phyloP scores from a whole-genome alignment of 2,888 invertebrate genomes.

The Laspeyria flexula region DNA sequence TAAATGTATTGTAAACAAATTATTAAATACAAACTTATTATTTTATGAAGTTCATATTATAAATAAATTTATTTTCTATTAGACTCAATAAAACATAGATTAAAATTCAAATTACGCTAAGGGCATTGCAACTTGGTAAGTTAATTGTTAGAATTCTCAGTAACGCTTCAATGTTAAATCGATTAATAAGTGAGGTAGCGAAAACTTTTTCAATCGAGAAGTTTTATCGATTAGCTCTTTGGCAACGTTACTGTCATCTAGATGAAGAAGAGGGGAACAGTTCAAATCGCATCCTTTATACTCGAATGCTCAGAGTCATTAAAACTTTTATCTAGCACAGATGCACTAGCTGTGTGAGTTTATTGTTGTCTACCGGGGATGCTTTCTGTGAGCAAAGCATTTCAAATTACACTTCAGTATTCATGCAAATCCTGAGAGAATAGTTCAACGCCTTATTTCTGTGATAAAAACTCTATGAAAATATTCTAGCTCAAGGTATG shows the following conservation, averaged over 20 bases:
- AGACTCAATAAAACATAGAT: not conserved
- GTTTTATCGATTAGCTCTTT: conserved; percentile 63
- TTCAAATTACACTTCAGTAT: conserved; percentile 57
- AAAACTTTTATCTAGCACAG: conserved; percentile 72
- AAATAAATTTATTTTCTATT: not conserved
- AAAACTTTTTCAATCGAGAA: conserved; percentile 67
- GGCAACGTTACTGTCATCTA: conserved; percentile 54
- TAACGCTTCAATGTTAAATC: conserved; percentile 40
- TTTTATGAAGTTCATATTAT: not conserved
- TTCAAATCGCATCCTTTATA: conserved; percentile 60
- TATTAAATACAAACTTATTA: conserved; percentile 4
- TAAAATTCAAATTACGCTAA: not conserved
- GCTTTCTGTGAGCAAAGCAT: conserved; percentile 59
- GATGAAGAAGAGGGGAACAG: conserved; percentile 52
- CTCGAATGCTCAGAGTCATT: conserved; percentile 65
- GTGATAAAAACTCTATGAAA: conserved; percentile 7
- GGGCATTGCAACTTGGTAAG: conserved; percentile 15
- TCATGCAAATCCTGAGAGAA: conserved; percentile 49
- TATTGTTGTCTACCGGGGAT: conserved; percentile 63
- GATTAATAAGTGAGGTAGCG: conserved; percentile 50
- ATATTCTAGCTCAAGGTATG: not conserved
- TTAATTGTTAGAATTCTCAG: conserved; percentile 29
- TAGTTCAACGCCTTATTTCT: conserved; percentile 29
- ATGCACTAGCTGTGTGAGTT: conserved; percentile 62
- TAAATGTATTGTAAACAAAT: conserved; percentile 15